phyloP scores from a whole-genome alignment of 2,113 vertebrate genomes.

The Melospiza melodia region DNA sequence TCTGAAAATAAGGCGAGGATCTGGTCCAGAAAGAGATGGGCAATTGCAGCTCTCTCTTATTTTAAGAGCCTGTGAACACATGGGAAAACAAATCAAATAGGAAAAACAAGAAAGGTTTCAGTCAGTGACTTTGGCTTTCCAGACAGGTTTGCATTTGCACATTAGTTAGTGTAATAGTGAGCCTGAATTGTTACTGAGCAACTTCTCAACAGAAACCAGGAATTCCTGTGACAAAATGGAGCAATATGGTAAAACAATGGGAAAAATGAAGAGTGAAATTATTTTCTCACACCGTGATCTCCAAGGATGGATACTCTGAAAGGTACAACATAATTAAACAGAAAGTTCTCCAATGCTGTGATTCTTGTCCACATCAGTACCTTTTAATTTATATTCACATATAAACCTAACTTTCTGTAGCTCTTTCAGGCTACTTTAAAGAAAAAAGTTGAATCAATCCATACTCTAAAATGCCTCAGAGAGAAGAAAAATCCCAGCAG shows the following conservation, averaged over 20 bases:
- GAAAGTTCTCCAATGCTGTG: neutral
- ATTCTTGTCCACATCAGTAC: neutral
- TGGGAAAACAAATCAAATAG: constrained; percentile 35
- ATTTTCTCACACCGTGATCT: neutral
- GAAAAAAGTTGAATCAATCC: constrained; percentile 39
- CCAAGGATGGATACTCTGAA: neutral
- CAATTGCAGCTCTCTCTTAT: constrained; percentile 87
- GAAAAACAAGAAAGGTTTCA: neutral
- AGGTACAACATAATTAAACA: neutral
- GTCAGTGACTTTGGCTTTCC: neutral
- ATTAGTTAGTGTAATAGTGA: neutral
- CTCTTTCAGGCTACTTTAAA: constrained; percentile 8
- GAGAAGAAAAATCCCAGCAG: constrained; percentile 45
- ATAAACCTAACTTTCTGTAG: neutral
- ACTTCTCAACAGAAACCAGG: neutral
- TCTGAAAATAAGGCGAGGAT: constrained; percentile 86
- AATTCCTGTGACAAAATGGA: neutral
- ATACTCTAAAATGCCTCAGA: neutral
- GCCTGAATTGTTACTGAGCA: neutral
- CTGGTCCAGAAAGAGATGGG: constrained; percentile 82
- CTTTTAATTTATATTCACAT: neutral
- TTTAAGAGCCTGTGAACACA: constrained; percentile 86
- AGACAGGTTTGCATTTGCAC: neutral
- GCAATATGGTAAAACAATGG: neutral
- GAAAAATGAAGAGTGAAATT: neutral